Evolutionary conservation across 2,797 vertebrate species (phyloP), one percentile per base, ranked within the genome.

Genomic region (Macropodus opercularis): DNA sequence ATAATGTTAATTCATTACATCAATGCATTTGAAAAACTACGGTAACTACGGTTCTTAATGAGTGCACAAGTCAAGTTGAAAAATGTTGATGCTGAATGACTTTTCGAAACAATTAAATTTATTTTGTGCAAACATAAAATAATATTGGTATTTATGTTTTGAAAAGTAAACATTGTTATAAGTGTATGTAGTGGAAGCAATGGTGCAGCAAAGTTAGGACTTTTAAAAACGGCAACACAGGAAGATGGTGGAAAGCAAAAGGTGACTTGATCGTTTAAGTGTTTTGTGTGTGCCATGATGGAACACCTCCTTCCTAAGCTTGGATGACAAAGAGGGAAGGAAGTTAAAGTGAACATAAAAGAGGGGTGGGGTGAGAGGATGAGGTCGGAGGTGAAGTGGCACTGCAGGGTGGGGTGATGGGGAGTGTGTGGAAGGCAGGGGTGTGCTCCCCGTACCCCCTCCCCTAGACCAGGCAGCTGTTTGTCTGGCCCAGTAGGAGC

Each of bases 301-400:
- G 73, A 82, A 81, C 85, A 77, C 83, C 86, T 77, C 76, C 83
- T 85, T 70, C 64, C 77, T 83, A 50, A 72, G 66, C 68, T 67
- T 53, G 67, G 69, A 76, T 70, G 82, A 89, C 85, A 88, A 86
- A 81, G 67, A 69, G 80, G 74, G 72, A 81, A 87, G 87, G 88
- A 89, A 90, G 81, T 90, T 60, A 81, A 78, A 85, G 52, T 79
- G 78, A 79, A 89, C 84, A 91, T 92, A 82, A 92, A 93, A 91
- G 90, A 77, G 66, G 58, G 77, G 55, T 72, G 75, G 88, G 86
- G 82, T 89, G 83, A 90, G 87, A 80, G 81, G 85, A 87, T 83
- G 85, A 79, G 91, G 90, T 91, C 88, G 76, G 77, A 89, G 90
- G 91, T 92, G 88, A 92, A 87, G 86, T 91, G 90, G 86, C 88